These are phyloP conservation scores for Tiliqua scincoides DNA, from an alignment of 2,113 vertebrate genomes.

Conservation along the genomic window DNA sequence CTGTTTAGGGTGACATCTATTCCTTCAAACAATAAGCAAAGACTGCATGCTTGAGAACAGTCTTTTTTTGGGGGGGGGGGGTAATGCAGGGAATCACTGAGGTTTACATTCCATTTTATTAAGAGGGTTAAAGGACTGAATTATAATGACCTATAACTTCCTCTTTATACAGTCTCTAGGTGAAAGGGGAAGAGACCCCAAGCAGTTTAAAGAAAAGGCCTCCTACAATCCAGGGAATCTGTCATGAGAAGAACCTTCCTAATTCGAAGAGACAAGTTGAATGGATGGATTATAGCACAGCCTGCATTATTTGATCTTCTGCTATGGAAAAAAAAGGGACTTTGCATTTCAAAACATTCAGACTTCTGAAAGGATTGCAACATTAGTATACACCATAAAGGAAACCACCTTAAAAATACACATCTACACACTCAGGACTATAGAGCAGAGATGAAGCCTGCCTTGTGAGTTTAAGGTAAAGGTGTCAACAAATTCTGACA, in stretches of 20 bases:
- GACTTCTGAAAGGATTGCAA: neutral
- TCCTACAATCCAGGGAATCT: neutral
- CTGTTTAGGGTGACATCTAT: neutral
- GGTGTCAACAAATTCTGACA: neutral
- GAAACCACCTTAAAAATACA: neutral
- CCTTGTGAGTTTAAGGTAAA: neutral
- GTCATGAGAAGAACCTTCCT: neutral
- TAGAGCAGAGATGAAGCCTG: neutral
- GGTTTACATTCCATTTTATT: neutral
- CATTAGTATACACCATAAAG: neutral
- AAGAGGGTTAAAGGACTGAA: neutral
- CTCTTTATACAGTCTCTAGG: neutral
- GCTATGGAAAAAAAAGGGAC: neutral
- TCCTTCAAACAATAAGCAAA: neutral
- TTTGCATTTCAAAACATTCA: conserved; percentile 16
- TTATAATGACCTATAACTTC: neutral
- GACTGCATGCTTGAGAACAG: neutral
- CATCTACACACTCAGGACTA: neutral
- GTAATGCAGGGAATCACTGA: neutral
- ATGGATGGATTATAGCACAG: neutral
- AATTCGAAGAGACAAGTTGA: conserved; percentile 4
- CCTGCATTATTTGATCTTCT: neutral
- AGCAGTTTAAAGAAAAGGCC: neutral
- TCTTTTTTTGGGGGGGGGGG: neutral
- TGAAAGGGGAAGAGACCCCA: neutral